Evolutionary conservation across 1,140 invertebrate genomes (phyloP).

Genomic region (Euura saliciscinereae): DNA sequence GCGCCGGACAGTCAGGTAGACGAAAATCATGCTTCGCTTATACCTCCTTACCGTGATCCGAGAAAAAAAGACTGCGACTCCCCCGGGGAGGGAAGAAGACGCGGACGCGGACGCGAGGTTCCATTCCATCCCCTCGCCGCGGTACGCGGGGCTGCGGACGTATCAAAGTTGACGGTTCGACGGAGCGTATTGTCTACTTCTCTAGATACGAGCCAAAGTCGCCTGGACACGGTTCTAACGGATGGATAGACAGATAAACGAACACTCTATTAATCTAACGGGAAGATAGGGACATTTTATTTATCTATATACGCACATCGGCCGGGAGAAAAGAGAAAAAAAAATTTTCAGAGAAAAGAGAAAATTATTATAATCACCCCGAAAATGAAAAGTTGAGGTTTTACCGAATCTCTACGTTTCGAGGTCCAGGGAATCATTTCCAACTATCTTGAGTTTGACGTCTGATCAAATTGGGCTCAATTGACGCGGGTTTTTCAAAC

Average conservation of each 20-base stretch:
- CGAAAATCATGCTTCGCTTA: neutral
- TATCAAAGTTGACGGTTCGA: conserved; percentile 4
- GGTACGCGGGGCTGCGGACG: neutral
- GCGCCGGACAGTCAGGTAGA: neutral
- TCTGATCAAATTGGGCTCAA: no score
- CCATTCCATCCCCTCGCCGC: neutral
- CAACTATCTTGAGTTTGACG: no score
- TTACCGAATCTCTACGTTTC: no score
- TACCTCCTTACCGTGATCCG: neutral
- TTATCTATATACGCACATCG: no score
- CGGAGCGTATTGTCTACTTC: conserved; percentile 2
- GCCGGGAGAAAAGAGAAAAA: no score
- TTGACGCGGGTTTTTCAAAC: no score
- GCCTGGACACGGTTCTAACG: neutral
- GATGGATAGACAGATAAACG: neutral
- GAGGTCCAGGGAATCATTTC: no score
- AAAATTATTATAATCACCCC: no score
- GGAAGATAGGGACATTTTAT: no score
- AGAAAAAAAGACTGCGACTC: neutral
- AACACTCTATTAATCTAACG: no score
- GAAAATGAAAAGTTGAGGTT: no score
- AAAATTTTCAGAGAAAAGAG: no score
- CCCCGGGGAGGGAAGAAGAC: neutral
- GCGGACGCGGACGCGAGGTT: neutral
- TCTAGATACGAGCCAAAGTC: neutral